Conservation (phyloP, 2,797 vertebrate species). For the Poeciliopsis paucimaculata region DNA sequence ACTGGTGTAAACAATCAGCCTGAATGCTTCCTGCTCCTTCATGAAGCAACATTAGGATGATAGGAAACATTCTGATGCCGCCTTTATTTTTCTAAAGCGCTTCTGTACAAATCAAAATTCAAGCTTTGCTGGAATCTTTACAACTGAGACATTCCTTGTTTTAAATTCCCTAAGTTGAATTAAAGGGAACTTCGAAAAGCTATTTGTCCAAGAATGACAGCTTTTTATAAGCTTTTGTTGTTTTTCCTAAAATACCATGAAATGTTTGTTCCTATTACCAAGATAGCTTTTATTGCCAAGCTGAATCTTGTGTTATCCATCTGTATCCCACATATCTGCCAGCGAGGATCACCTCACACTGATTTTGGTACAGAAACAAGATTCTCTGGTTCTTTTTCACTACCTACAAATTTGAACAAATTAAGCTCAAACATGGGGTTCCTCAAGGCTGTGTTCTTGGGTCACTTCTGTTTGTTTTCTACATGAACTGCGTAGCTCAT, state of each 20-base stretch:
- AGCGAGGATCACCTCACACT: not conserved
- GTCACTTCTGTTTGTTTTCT: not conserved
- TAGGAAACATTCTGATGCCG: not conserved
- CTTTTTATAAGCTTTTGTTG: not conserved
- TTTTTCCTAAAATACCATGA: not conserved
- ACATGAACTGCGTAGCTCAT: not conserved
- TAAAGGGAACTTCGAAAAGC: not conserved
- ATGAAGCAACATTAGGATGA: not conserved
- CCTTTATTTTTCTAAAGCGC: conserved; percentile 12
- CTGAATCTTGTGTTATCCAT: not conserved
- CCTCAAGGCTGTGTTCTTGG: not conserved
- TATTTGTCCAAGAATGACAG: not conserved
- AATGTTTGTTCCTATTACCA: not conserved
- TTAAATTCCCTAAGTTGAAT: conserved; percentile 3
- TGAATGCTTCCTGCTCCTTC: not conserved
- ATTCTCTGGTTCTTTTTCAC: too few species aligned
- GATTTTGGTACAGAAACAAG: not conserved
- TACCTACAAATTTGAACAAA: not conserved
- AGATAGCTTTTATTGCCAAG: not conserved
- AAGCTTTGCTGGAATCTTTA: conserved; percentile 14
- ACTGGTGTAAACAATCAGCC: not conserved
- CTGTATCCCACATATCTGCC: not conserved
- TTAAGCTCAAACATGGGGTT: not conserved
- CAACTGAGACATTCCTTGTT: not conserved
- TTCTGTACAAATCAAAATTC: conserved; percentile 45